Base-by-base conservation (phyloP, 2,797 vertebrate genomes). In the Hafferia zeledoni region DNA sequence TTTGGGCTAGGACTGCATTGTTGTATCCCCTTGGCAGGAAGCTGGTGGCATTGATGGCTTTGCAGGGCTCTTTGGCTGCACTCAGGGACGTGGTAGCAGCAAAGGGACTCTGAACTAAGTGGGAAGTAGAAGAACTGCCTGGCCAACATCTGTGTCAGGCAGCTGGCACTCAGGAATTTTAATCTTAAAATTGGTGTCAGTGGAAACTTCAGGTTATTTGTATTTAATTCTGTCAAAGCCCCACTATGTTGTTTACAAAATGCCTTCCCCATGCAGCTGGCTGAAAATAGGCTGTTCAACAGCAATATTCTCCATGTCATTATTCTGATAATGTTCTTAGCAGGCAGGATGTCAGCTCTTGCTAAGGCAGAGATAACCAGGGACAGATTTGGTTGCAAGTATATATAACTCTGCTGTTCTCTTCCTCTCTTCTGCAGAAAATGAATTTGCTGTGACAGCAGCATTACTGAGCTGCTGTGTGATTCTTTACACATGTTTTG, bases 371-470 rank as follows among this genome's bases (percentile, higher is more conserved):
- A 94, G 77, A 94, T 91, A 94, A 90, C 79, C 76, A 44, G 90
- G 63, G 90, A 85, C 88, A 94, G 63, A 93, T 83, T 94, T 76
- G 50, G 74, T 90, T 93, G 61, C 77, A 72, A 83, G 83, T 86
- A 37, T 76, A 27, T 78, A 33, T 79, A 93, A 88, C 55, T 82
- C 81, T 83, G 79, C 89, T 92, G 59, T 87, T 94, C 53, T 65
- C 82, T 59, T 81, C 55, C 84, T 76, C 57, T 88, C 55, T 72
- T 72, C 77, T 69, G 83, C 80, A 91, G 85, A 87, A 91, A 84
- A 88, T 47, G 47, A 86, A 94, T 95, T 83, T 96, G 65, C 94
- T 91, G 59, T 93, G 93, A 89, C 91, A 91, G 90, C 88, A 95
- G 94, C 88, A 69, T 88, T 94, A 85, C 69, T 55, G 72, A 94